Conservation (phyloP, 1,140 invertebrate species). For the Campodea augens region DNA sequence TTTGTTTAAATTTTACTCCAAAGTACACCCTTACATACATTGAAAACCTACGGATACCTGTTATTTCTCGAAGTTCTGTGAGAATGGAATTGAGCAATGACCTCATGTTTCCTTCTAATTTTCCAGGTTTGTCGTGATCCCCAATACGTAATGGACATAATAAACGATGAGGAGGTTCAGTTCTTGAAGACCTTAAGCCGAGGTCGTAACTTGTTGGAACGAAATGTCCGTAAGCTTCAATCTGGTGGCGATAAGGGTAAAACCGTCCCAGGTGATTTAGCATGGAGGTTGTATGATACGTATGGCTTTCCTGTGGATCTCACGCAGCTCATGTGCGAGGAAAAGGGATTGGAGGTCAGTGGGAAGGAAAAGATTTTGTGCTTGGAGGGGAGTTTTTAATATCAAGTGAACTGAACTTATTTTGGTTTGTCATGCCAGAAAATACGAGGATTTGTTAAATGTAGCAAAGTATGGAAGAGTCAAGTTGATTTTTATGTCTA, state of each 20-base stretch:
- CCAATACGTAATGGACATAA: constrained; percentile 72
- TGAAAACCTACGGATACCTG: not conserved
- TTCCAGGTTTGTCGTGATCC: constrained; percentile 54
- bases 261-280: constrained; percentile 53
- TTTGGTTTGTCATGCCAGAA: constrained; percentile 6
- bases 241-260: too few relatives aligned
- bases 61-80: not conserved
- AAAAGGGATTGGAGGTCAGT: constrained; percentile 75
- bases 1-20: too few relatives aligned
- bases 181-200: constrained; percentile 90
- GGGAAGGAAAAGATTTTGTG: constrained; percentile 29
- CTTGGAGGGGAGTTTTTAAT: not conserved
- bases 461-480: too few relatives aligned
- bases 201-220: constrained; percentile 74
- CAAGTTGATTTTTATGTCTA: too few relatives aligned
- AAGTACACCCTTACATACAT: not conserved
- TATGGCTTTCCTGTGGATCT: constrained; percentile 98
- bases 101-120: not conserved
- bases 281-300: constrained; percentile 96
- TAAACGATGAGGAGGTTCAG: constrained; percentile 95
- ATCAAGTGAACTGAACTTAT: not conserved
- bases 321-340: constrained; percentile 93
- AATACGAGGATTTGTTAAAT: constrained; percentile 6
- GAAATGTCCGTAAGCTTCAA: constrained; percentile 44
- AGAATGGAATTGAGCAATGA: not conserved